Percentiles rank a stretch among this genome's conserved stretches.
Evolutionary conservation across 1,140 invertebrate species (phyloP).

Genomic region (Anoplolepis gracilipes): DNA sequence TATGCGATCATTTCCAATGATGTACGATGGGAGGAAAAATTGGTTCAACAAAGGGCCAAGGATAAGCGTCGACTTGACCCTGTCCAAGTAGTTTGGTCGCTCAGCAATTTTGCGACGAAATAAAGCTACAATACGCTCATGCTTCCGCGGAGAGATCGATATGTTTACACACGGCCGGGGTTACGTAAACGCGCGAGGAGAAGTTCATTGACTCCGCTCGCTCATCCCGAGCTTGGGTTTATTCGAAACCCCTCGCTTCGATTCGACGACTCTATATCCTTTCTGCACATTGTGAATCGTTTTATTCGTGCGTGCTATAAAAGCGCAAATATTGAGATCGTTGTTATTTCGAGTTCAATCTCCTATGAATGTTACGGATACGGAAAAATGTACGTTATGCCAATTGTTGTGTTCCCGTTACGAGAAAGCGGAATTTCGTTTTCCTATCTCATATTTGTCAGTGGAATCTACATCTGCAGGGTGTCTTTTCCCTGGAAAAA

Average conservation of each 20-base stretch:
- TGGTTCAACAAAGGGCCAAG: conserved; percentile 6
- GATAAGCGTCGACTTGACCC: conserved; percentile 19
- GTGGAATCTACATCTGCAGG: not conserved
- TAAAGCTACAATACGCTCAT: conserved; percentile 49
- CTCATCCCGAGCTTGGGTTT: conserved; percentile 29
- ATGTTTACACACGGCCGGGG: conserved; percentile 52
- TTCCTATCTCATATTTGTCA: too few relatives aligned
- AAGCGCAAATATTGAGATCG: not conserved
- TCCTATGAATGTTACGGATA: not conserved
- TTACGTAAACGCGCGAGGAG: conserved; percentile 45
- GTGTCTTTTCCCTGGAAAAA: too few relatives aligned
- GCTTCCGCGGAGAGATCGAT: conserved; percentile 14
- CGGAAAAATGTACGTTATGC: not conserved
- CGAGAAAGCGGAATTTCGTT: conserved; percentile 5
- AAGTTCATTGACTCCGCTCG: conserved; percentile 49
- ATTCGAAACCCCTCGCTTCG: not conserved
- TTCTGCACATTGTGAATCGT: conserved; percentile 22
- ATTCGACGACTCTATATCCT: conserved; percentile 27
- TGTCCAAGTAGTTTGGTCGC: not conserved
- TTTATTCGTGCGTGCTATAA: not conserved
- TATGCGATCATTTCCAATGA: conserved; percentile 20
- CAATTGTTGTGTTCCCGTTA: not conserved
- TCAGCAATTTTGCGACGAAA: conserved; percentile 14
- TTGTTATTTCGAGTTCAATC: not conserved
- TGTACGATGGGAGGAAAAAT: not conserved